Evolutionary conservation across 2,888 invertebrate genomes (phyloP).

Genomic region (Allophyes oxyacanthae): DNA sequence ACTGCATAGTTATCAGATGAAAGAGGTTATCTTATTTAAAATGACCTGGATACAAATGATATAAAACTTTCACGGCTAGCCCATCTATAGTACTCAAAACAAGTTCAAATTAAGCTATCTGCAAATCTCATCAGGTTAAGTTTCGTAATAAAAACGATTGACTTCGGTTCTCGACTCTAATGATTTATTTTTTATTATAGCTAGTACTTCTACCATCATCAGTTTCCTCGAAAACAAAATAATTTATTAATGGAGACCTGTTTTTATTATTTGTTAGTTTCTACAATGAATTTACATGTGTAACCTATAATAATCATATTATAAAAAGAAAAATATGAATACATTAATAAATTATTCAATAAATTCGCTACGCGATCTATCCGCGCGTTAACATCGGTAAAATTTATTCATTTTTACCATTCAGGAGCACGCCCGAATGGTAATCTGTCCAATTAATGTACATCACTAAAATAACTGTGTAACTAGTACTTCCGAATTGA

Average conservation of each 20-base stretch:
- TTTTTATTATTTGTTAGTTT: conserved; percentile 30
- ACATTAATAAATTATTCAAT: conserved; percentile 46
- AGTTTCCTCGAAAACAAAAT: conserved; percentile 2
- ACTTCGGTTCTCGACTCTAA: not conserved
- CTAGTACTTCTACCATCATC: no score
- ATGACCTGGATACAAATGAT: no score
- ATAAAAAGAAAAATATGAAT: conserved; percentile 52
- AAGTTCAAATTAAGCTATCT: no score
- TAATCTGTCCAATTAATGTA: conserved; percentile 51
- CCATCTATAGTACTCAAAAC: no score
- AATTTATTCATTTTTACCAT: conserved; percentile 50
- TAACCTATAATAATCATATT: conserved; percentile 48
- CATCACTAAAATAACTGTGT: conserved; percentile 51
- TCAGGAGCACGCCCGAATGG: conserved; percentile 50
- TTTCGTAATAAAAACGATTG: not conserved
- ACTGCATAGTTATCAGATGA: not conserved
- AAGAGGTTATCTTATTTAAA: no score
- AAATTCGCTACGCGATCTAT: conserved; percentile 46
- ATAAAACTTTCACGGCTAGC: no score
- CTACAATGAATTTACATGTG: conserved; percentile 33
- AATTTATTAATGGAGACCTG: conserved; percentile 19
- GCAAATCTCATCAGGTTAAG: no score
- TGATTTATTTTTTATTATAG: no score
- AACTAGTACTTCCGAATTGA: conserved; percentile 67
- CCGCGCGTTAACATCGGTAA: conserved; percentile 35